These are phyloP conservation scores for Polylopha cassiicola DNA, from an alignment of 2,888 invertebrate genomes.

Conservation along the genomic window DNA sequence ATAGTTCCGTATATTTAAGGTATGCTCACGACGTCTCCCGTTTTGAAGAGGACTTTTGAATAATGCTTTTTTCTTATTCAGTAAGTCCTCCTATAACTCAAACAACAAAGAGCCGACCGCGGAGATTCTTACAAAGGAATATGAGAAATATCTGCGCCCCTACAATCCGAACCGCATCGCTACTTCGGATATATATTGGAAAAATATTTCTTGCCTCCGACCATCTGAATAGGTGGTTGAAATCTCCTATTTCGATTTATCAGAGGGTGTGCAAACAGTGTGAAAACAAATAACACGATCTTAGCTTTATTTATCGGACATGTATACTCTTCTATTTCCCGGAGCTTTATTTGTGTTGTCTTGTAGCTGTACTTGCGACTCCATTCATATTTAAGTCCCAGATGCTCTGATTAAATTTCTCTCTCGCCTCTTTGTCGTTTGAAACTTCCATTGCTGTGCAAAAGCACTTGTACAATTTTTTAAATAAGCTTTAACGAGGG, in stretches of 20 bases:
- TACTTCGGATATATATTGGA: conserved; percentile 61
- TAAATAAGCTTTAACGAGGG: conserved; percentile 37
- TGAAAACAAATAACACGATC: conserved; percentile 28
- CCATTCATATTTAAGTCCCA: conserved; percentile 44
- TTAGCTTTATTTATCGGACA: conserved; percentile 19
- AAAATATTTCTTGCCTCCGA: conserved; percentile 58
- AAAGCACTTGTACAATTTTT: conserved; percentile 48
- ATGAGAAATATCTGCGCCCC: conserved; percentile 66
- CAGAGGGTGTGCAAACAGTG: conserved; percentile 32
- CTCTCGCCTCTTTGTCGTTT: conserved; percentile 49
- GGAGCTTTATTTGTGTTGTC: conserved; percentile 11
- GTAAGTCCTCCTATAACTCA: conserved; percentile 58
- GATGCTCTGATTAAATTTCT: conserved; percentile 56
- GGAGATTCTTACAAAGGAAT: conserved; percentile 67
- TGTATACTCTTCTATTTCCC: conserved; percentile 2
- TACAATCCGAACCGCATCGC: conserved; percentile 61
- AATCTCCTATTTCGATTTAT: conserved; percentile 34
- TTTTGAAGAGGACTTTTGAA: conserved; percentile 43
- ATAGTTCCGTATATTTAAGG: conserved; percentile 45
- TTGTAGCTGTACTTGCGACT: conserved; percentile 9
- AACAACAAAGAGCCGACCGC: conserved; percentile 65
- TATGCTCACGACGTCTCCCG: conserved; percentile 41
- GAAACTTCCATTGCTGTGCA: conserved; percentile 46
- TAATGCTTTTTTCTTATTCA: conserved; percentile 63
- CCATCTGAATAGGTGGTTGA: conserved; percentile 42